These are phyloP conservation scores for Puffinus mauretanicus DNA, from an alignment of 2,113 vertebrate genomes.

Conservation along the genomic window DNA sequence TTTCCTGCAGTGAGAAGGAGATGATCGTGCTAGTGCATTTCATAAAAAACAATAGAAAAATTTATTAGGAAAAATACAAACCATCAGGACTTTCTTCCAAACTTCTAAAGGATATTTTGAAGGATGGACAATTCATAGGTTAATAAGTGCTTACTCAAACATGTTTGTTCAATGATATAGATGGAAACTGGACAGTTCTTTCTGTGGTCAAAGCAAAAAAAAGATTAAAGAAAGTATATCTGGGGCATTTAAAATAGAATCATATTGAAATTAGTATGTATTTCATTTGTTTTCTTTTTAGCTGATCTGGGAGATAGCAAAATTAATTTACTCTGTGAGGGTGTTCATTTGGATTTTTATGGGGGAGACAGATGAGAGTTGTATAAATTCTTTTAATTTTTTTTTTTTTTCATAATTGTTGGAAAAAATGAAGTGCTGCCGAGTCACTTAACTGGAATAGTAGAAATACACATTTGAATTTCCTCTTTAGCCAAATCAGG, in stretches of 20 bases:
- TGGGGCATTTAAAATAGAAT: not conserved
- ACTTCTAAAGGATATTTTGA: not conserved
- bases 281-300: not conserved
- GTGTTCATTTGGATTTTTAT: not conserved
- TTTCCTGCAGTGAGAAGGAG: not conserved
- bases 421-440: not conserved
- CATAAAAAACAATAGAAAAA: not conserved
- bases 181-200: not conserved
- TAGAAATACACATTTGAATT: not conserved
- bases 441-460: not conserved
- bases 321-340: not conserved
- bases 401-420: not conserved
- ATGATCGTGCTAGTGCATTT: not conserved
- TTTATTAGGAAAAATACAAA: not conserved
- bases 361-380: not conserved
- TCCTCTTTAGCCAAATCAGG: not conserved
- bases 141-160: not conserved
- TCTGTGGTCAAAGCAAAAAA: not conserved
- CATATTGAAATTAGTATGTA: not conserved
- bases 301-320: not conserved
- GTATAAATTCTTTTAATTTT: not conserved
- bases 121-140: not conserved
- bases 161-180: accelerated
- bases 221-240: not conserved
- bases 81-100: not conserved